Conservation (phyloP, 2,888 invertebrate genomes). For the Tipula lateralis region DNA sequence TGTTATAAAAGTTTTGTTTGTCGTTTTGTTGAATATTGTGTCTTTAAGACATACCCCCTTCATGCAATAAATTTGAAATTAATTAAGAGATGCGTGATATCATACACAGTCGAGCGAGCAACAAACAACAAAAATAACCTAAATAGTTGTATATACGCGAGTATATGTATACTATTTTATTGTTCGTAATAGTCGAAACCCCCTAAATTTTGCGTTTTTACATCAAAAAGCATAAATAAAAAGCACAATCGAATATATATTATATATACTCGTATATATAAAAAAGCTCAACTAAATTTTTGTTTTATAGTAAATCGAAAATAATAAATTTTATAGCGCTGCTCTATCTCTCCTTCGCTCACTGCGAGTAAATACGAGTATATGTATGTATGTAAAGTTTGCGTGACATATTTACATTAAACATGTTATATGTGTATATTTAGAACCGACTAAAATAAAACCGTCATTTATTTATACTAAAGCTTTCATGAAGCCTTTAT, state of each 20-base stretch:
- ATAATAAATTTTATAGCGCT: background rate
- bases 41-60: background rate
- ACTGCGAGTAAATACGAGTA: no score
- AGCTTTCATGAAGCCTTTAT: background rate
- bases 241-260: background rate
- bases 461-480: background rate
- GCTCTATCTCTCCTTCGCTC: background rate
- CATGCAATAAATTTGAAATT: background rate
- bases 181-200: background rate
- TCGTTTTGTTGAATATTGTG: background rate
- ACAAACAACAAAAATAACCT: conserved; percentile 3
- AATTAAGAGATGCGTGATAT: conserved; percentile 24
- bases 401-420: conserved; percentile 14
- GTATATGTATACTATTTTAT: background rate
- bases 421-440: background rate
- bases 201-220: background rate
- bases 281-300: background rate
- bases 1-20: background rate
- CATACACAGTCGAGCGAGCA: background rate
- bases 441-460: background rate
- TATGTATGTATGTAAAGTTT: background rate
- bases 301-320: conserved; percentile 3
- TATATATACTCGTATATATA: background rate
- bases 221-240: conserved; percentile 15
- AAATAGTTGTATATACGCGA: background rate